These are phyloP conservation scores for Malurus melanocephalus DNA, from an alignment of 2,113 vertebrate genomes.

Conservation along the genomic window DNA sequence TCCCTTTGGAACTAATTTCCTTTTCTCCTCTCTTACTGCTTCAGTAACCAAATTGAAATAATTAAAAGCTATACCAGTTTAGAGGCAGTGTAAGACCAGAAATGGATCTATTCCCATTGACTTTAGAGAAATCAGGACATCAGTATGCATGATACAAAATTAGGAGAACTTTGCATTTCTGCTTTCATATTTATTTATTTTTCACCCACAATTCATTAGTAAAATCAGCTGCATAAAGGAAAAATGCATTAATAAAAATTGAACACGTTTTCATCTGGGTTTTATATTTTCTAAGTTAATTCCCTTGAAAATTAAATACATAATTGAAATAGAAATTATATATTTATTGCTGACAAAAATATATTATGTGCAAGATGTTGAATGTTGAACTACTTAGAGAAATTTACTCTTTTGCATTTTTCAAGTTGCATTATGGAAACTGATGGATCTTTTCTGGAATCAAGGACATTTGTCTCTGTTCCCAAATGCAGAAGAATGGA, in stretches of 20 bases:
- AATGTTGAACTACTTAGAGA: slow-evolving; percentile 59
- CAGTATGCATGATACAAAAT: not conserved
- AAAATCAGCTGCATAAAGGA: not conserved
- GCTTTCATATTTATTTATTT: not conserved
- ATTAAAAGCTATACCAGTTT: not conserved
- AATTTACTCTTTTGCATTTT: slow-evolving; percentile 62
- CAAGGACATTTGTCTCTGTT: slow-evolving; percentile 61
- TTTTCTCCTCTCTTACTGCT: not conserved
- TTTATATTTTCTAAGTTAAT: slow-evolving; percentile 49
- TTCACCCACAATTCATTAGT: not conserved
- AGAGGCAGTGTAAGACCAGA: not conserved
- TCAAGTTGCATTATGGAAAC: slow-evolving; percentile 53
- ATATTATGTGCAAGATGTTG: slow-evolving; percentile 32
- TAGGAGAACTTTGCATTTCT: not conserved
- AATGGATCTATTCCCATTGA: not conserved
- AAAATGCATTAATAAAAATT: not conserved
- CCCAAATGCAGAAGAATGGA: slow-evolving; percentile 52
- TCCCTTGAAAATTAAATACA: slow-evolving; percentile 45
- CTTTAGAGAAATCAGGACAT: not conserved
- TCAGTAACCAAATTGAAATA: slow-evolving; percentile 1
- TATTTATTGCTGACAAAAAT: slow-evolving; percentile 52
- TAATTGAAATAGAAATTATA: slow-evolving; percentile 60
- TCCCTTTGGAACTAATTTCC: not conserved
- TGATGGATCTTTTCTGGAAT: slow-evolving; percentile 58
- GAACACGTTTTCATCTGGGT: slow-evolving; percentile 3